These are phyloP conservation scores for Hartigia nigra DNA, from an alignment of 2,888 invertebrate species.

Conservation along the genomic window DNA sequence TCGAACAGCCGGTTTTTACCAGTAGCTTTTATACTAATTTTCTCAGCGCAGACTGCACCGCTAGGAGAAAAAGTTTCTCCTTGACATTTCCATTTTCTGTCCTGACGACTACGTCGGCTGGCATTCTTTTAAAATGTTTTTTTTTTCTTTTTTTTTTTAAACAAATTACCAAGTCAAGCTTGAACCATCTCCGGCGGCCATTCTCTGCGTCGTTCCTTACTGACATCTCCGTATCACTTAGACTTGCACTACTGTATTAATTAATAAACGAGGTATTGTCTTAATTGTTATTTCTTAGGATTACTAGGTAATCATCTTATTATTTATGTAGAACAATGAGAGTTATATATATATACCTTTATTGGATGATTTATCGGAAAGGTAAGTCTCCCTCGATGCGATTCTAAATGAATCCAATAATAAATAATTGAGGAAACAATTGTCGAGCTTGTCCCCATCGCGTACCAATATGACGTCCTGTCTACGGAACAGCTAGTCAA, in stretches of 20 bases:
- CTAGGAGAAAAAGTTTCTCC: constrained; percentile 4
- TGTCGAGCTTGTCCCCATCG: not conserved
- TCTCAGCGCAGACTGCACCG: not conserved
- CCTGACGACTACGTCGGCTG: not conserved
- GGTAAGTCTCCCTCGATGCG: not conserved
- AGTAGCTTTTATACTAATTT: not conserved
- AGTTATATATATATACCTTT: not conserved
- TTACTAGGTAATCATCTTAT: not conserved
- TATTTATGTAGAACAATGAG: not conserved
- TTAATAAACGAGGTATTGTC: not conserved
- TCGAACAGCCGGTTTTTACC: constrained; percentile 4
- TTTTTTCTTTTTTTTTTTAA: too few species aligned
- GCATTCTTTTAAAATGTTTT: not conserved
- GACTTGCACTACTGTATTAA: not conserved
- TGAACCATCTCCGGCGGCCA: not conserved
- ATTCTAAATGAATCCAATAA: not conserved
- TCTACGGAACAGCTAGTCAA: not conserved
- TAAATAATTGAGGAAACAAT: not conserved
- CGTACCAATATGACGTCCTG: not conserved
- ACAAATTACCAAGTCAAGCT: not conserved
- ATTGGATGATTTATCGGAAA: not conserved
- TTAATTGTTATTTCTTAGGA: not conserved
- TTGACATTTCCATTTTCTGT: not conserved
- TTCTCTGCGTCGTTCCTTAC: not conserved
- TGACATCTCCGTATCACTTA: not conserved